Conservation (phyloP, 2,888 invertebrate species). For the Aspidiotus rigidus region DNA sequence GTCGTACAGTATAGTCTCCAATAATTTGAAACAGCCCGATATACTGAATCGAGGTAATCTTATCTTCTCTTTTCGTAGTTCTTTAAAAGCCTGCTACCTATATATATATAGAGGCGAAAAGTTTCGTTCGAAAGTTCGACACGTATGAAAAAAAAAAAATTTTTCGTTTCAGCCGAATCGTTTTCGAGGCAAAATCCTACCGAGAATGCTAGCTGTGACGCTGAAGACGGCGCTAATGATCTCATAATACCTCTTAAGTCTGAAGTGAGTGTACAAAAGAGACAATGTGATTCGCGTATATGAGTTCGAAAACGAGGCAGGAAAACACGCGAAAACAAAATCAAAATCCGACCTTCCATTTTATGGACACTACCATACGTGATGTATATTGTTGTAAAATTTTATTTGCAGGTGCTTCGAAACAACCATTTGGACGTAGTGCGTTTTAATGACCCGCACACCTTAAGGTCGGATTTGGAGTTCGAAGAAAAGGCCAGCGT, state of each 20-base stretch:
- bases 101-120: neutral
- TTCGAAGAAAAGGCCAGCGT: slow-evolving; percentile 11
- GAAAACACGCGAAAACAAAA: too few species aligned
- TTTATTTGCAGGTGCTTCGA: neutral
- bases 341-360: too few species aligned
- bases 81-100: neutral
- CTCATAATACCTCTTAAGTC: too few species aligned
- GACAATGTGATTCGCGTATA: too few species aligned
- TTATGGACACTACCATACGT: too few species aligned
- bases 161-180: slow-evolving; percentile 4
- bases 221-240: too few species aligned
- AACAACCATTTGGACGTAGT: slow-evolving; percentile 16
- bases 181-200: neutral
- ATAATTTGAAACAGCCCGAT: slow-evolving; percentile 53
- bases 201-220: too few species aligned
- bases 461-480: neutral
- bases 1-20: slow-evolving; percentile 68
- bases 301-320: too few species aligned
- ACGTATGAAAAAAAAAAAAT: neutral
- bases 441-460: slow-evolving; percentile 20
- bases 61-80: neutral
- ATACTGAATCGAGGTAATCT: slow-evolving; percentile 56
- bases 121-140: too few species aligned
- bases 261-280: too few species aligned
- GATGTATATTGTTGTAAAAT: too few species aligned